Base-by-base conservation (phyloP, 1,140 invertebrate genomes). In the Temnothorax curvispinosus region DNA sequence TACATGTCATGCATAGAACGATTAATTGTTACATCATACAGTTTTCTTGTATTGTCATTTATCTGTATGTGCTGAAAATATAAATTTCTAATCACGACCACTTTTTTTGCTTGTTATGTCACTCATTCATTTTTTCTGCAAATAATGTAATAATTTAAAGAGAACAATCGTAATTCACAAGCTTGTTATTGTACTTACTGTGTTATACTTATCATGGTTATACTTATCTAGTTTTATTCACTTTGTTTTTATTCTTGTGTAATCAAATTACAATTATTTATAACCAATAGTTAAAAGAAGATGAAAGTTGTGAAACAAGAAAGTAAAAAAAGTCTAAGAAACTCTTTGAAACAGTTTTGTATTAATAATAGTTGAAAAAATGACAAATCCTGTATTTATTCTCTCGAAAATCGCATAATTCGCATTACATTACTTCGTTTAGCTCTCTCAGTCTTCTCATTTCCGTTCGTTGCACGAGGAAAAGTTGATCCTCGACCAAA, bases 361-460 rank as follows among this genome's bases (percentile, higher is more conserved):
- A 80, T 41, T 41, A 65, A 78, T 65, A 52, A 65, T 21, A 80
- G 2, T 80, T 80, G 62, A 4, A 52, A 52, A 67, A 80, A 52
- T 52, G 21, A 8, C 47, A 21, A 80, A 50, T 18, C 2, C 8
- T 50, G 18, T 80, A 67, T 80, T 80, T 44, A 67, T 67, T 44
- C 8, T 67, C 4, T 67, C 47, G 13, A 80, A 47, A 78, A 78
- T 21, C 41, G 47, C 32, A 56, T 15, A 38, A 80, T 69, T 32
- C 13, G 5, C 35, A 52, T 54, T 80, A 13, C 52, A 56, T 32
- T 41, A 54, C 64, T 80, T 65, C 2, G 56, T 78, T 78, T 65
- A 78, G 44, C 3, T 62, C 41, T 58, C 1, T 60, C n/a, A 21
- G 15, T 35, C 64, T 64, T 47, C 8, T 67, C 47, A 67, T 67